Conservation (phyloP, 53 echinoderm and acorn worm species). For the Luidia sarsii region DNA sequence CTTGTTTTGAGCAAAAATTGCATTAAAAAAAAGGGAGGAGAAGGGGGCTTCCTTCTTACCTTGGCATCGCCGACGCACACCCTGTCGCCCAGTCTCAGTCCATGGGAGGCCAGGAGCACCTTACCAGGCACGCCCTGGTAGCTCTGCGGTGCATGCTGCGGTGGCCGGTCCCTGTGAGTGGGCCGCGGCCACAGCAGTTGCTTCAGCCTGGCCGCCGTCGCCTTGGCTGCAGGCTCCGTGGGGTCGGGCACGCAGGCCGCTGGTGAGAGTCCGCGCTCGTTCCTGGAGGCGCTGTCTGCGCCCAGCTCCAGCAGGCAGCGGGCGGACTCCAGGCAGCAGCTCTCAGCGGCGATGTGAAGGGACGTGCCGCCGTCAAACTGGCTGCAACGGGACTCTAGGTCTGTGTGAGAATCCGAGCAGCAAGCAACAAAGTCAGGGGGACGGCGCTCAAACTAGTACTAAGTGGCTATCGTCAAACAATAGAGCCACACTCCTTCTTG, state of each 20-base stretch:
- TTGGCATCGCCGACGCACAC: slow-evolving; percentile 59
- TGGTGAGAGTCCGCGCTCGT: slow-evolving; percentile 37
- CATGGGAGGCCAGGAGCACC: slow-evolving; percentile 56
- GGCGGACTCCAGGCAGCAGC: slow-evolving; percentile 52
- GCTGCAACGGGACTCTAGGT: slow-evolving; percentile 49
- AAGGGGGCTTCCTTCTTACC: slow-evolving; percentile 18
- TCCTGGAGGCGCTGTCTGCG: slow-evolving; percentile 41
- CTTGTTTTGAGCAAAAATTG: no score
- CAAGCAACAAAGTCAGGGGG: no score
- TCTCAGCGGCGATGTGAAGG: slow-evolving; percentile 61
- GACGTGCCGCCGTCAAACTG: slow-evolving; percentile 61
- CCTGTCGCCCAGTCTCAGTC: slow-evolving; percentile 51
- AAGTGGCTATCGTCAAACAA: no score
- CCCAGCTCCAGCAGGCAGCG: slow-evolving; percentile 62
- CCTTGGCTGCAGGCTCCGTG: slow-evolving; percentile 27
- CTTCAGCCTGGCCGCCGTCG: slow-evolving; percentile 34
- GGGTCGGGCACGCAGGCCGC: slow-evolving; percentile 54
- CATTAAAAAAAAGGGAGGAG: background rate
- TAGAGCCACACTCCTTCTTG: no score
- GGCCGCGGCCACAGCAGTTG: slow-evolving; percentile 48
- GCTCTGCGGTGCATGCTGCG: slow-evolving; percentile 42
- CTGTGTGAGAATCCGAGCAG: no score
- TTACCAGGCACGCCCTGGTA: slow-evolving; percentile 59
- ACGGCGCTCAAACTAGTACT: no score
- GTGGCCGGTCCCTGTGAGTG: slow-evolving; percentile 42